Conservation (phyloP, 92 coral and sea anemone genomes). For the Meandrina meandrites region DNA sequence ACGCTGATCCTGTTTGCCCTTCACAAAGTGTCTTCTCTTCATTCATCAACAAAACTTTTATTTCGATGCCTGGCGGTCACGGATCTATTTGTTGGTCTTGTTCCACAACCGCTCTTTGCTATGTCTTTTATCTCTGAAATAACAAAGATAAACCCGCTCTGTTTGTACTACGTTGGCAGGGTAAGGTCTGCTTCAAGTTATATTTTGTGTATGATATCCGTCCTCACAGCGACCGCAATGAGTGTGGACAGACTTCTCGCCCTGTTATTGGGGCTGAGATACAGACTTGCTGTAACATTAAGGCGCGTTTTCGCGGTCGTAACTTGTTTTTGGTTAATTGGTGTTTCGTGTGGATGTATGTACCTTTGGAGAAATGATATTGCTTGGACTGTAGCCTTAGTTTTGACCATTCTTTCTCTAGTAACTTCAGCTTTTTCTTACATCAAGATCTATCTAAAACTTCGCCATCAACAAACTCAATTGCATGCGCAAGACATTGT, state of each 20-base stretch:
- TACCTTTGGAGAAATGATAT: background rate
- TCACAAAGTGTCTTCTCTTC: conserved; percentile 11
- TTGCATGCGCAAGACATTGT: background rate
- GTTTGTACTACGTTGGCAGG: background rate
- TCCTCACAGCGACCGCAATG: conserved; percentile 5
- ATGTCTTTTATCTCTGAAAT: background rate
- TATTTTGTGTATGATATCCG: background rate
- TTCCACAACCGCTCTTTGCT: conserved; percentile 6
- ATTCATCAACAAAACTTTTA: conserved; percentile 25
- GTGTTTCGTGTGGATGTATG: background rate
- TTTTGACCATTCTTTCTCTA: background rate
- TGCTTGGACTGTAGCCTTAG: background rate
- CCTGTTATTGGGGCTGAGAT: conserved; percentile 13
- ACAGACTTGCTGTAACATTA: background rate
- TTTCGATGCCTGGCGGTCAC: conserved; percentile 28
- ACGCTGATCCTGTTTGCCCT: background rate
- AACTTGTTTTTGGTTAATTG: background rate
- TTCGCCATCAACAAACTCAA: background rate
- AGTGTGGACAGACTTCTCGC: conserved; percentile 23
- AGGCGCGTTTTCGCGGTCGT: background rate
- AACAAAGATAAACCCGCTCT: background rate
- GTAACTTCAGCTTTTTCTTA: background rate
- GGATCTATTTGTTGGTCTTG: conserved; percentile 15
- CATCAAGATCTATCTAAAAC: background rate
- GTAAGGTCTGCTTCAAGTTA: background rate